Percentiles rank a stretch among this genome's conserved stretches.
Evolutionary conservation across 2,113 vertebrate genomes (phyloP).

Genomic region (Cnemophilus loriae): DNA sequence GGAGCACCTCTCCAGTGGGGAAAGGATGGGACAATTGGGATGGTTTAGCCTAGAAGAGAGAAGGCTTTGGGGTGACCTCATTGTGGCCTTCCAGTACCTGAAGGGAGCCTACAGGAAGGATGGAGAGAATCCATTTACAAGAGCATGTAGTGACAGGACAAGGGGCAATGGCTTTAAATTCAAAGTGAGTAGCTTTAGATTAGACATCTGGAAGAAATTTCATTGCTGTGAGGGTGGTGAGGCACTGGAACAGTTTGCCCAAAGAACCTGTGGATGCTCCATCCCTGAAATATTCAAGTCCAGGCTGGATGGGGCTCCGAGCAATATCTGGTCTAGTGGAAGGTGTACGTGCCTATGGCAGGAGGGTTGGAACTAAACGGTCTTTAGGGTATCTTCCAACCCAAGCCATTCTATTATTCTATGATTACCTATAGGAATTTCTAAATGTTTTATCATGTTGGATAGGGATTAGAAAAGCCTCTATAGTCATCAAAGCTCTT

Average conservation of each 20-base stretch:
- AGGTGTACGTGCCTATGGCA: fast-evolving
- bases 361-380: neutral
- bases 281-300: neutral
- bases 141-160: neutral
- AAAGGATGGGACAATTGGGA: neutral
- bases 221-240: neutral
- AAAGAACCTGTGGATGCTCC: neutral
- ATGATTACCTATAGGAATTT: neutral
- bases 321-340: neutral
- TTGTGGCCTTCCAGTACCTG: neutral
- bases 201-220: neutral
- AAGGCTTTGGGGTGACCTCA: neutral
- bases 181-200: neutral
- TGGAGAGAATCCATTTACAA: neutral
- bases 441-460: neutral
- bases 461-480: neutral
- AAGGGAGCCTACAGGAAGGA: neutral
- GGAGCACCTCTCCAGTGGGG: neutral
- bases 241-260: neutral
- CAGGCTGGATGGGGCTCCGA: neutral
- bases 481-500: neutral
- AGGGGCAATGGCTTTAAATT: neutral
- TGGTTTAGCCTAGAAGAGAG: neutral
- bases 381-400: neutral
- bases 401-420: neutral